phyloP scores from a whole-genome alignment of 92 coral and sea anemone genomes.

The Phymanthus crucifer region DNA sequence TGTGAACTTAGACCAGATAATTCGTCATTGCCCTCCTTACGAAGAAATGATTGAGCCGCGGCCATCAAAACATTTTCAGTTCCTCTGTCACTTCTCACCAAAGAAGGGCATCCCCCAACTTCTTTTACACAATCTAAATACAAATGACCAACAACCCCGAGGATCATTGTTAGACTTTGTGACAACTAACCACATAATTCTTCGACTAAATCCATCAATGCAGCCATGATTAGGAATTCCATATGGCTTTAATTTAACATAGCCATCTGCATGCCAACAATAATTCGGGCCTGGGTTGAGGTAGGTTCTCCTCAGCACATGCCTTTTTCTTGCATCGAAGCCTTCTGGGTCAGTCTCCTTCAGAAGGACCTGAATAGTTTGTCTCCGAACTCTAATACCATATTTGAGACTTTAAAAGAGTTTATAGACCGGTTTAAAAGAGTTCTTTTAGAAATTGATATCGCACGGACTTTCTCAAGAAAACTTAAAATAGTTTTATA shows the following conservation, averaged over 20 bases:
- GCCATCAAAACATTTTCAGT: slow-evolving; percentile 45
- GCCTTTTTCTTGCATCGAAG: slow-evolving; percentile 9
- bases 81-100: slow-evolving; percentile 42
- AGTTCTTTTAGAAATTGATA: background rate
- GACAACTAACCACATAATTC: slow-evolving; percentile 44
- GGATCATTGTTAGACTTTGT: slow-evolving; percentile 35
- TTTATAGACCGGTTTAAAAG: background rate
- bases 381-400: slow-evolving; percentile 27
- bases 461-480: background rate
- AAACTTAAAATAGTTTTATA: background rate
- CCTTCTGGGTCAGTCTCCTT: slow-evolving; percentile 41
- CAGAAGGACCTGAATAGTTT: slow-evolving; percentile 26
- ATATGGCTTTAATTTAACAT: slow-evolving; percentile 37
- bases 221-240: slow-evolving; percentile 43
- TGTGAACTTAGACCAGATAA: slow-evolving; percentile 34
- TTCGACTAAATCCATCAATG: slow-evolving; percentile 56
- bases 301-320: slow-evolving; percentile 41
- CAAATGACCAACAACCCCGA: slow-evolving; percentile 24
- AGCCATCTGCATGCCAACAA: slow-evolving; percentile 55
- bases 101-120: slow-evolving; percentile 38
- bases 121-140: slow-evolving; percentile 26
- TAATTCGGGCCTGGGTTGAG: too few relatives aligned
- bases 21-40: slow-evolving; percentile 33
- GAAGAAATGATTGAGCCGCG: slow-evolving; percentile 36
- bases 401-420: slow-evolving; percentile 37